These are phyloP conservation scores for Corythaixoides concolor DNA, from an alignment of 2,113 vertebrate species.

Conservation along the genomic window DNA sequence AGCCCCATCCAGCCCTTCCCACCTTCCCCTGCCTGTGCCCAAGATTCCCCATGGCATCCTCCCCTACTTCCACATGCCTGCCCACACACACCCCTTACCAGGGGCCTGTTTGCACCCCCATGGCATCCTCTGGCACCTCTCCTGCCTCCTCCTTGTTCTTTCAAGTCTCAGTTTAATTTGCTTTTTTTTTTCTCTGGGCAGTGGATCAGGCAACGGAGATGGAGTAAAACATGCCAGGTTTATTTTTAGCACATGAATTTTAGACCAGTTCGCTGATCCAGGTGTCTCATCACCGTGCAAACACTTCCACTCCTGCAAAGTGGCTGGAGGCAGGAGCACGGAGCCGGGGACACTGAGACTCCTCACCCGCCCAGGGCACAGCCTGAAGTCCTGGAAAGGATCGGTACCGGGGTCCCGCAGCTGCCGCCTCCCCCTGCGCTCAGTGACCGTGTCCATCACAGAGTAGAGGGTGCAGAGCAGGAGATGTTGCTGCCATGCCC, in stretches of 20 bases:
- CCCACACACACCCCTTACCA: not conserved
- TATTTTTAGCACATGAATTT: not conserved
- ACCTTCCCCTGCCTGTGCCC: not conserved
- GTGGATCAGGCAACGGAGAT: not conserved
- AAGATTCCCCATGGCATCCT: not conserved
- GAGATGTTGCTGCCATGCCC: not conserved
- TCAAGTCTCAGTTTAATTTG: not conserved
- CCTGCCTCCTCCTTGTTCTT: not conserved
- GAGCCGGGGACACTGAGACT: not conserved
- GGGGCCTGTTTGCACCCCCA: not conserved
- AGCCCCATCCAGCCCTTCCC: not conserved
- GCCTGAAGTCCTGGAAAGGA: not conserved
- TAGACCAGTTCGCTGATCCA: not conserved
- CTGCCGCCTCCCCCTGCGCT: not conserved
- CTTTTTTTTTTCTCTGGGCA: not conserved
- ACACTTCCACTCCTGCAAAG: accelerated
- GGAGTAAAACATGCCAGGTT: not conserved
- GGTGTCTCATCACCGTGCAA: not conserved
- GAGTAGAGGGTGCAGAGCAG: not conserved
- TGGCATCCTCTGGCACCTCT: not conserved
- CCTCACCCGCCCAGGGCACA: not conserved
- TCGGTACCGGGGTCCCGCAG: not conserved
- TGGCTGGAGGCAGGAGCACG: not conserved
- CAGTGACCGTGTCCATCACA: not conserved
- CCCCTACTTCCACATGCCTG: not conserved